Evolutionary conservation across 1,140 invertebrate genomes (phyloP), one percentile per base, ranked within the genome.

Genomic region (Teleopsis dalmanni): DNA sequence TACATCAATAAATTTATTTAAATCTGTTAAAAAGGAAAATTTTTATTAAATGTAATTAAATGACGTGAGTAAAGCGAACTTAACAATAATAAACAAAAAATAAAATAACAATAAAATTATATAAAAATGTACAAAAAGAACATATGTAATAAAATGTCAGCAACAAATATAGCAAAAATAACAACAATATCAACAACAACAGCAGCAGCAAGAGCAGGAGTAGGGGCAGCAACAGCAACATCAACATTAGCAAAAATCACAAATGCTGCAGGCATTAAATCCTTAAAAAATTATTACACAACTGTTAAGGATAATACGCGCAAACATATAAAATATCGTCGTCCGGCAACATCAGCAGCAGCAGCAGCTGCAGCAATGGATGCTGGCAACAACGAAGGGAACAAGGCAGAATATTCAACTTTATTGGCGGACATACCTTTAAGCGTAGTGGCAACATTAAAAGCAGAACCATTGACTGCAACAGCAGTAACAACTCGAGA

Each of bases 251-350:
- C 27, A 29, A 27, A 22, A 13, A 44, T 35, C 34, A n/a, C n/a
- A 43, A 31, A 31, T 43, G 41, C 22, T 31, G 41, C 23, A 29
- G 27, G 41, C 31, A 43, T 43, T 43, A 43, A 43, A 19, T 43
- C 41, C 27, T 43, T 43, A 43, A 43, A 43, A 31, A 29, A 43
- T 43, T 43, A 43, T 43, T 27, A 27, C 41, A 43, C 41, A 31
- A 43, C 26, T 43, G 31, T 43, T 43, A 43, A 9, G n/a, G 18
- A 40, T n/a, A 14, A 26, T 14, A n/a, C 22, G 16, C 10, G 14
- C 19, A n/a, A n/a, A 29, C 7, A 29, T 8, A 29, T 8, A 29
- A 29, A 29, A 7, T 19, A 13, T 9, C 41, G 22, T 29, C 7
- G 3, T 2, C 16, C 10, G 4, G 41, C 2, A 16, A 43, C 27